These are phyloP conservation scores for Dolichoris vasculosae DNA, from an alignment of 1,140 invertebrate species.

Conservation along the genomic window DNA sequence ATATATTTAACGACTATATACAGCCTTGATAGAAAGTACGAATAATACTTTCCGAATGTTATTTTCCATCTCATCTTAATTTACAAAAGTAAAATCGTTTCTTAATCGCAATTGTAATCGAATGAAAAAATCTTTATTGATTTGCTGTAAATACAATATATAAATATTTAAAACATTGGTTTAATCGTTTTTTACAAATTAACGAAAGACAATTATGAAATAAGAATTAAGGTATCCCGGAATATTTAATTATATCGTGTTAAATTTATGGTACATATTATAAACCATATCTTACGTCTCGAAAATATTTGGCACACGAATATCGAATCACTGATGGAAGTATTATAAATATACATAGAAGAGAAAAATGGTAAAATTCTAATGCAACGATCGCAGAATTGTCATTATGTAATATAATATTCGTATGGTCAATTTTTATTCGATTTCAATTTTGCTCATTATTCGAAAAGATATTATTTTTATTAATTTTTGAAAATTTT, in stretches of 20 bases:
- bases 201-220: background rate
- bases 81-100: background rate
- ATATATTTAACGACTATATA: slow-evolving; percentile 64
- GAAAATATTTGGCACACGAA: slow-evolving; percentile 43
- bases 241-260: background rate
- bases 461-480: slow-evolving; percentile 13
- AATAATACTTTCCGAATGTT: slow-evolving; percentile 27
- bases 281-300: background rate
- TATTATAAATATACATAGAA: background rate
- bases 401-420: slow-evolving; percentile 20
- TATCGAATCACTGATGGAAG: slow-evolving; percentile 13
- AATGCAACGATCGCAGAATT: slow-evolving; percentile 13
- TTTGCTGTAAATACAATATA: background rate
- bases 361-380: background rate
- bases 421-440: slow-evolving; percentile 28
- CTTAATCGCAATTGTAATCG: background rate
- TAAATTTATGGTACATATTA: background rate
- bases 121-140: background rate
- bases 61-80: background rate
- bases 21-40: slow-evolving; percentile 59
- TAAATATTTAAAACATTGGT: background rate
- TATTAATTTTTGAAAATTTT: too few species aligned
- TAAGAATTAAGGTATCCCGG: background rate
- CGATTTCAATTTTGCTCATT: slow-evolving; percentile 4
- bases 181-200: too few species aligned